Conservation (phyloP, 2,113 vertebrate species). For the Cephalopterus ornatus region DNA sequence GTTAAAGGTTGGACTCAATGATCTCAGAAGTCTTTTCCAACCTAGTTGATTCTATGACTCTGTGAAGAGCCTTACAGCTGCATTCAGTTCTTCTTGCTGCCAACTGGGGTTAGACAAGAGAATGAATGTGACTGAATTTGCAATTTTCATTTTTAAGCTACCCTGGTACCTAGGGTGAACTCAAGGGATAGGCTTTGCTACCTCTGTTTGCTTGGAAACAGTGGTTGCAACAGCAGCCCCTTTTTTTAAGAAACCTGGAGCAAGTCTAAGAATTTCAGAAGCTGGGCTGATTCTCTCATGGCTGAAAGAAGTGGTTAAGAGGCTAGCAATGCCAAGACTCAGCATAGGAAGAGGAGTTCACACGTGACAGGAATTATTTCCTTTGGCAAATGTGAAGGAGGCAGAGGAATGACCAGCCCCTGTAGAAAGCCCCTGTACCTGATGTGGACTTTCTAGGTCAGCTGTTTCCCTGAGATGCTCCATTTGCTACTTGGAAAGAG, state of each 20-base stretch:
- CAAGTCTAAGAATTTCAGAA: conserved; percentile 17
- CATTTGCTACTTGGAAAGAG: conserved; percentile 31
- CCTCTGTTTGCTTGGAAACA: background rate
- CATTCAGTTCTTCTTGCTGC: background rate
- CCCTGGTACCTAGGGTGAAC: background rate
- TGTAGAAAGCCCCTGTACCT: conserved; percentile 1
- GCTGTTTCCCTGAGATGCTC: conserved; percentile 13
- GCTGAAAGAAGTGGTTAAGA: conserved; percentile 27
- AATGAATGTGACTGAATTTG: background rate
- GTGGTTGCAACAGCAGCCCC: background rate
- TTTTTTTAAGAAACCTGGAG: background rate
- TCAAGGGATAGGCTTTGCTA: background rate
- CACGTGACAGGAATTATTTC: conserved; percentile 10
- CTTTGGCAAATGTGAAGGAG: conserved; percentile 17
- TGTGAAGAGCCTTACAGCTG: background rate
- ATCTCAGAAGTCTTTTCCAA: no score
- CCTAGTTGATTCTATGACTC: no score
- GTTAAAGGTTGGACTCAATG: no score
- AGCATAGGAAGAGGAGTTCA: background rate
- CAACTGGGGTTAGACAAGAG: background rate
- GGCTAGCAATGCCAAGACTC: background rate
- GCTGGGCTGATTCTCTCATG: background rate
- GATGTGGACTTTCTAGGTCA: conserved; percentile 1
- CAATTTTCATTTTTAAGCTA: background rate
- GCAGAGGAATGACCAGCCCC: background rate